Conservation (phyloP, 2,113 vertebrate genomes). For the Furnarius figulus region DNA sequence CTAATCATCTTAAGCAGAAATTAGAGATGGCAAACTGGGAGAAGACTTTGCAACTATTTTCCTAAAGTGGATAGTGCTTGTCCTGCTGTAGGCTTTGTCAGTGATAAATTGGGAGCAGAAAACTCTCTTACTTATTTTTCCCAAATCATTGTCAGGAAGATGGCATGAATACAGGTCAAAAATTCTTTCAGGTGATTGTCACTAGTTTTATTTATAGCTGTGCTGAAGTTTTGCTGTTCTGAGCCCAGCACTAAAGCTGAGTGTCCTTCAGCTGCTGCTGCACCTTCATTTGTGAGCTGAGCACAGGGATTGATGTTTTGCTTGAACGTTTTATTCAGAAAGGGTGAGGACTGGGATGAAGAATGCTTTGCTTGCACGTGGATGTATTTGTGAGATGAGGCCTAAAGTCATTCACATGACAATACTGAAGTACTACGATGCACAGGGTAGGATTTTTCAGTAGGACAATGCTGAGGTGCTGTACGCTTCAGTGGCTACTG, state of each 20-base stretch:
- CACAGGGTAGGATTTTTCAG: not conserved
- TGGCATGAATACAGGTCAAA: not conserved
- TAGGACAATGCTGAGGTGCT: not conserved
- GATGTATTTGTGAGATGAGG: not conserved
- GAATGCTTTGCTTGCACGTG: not conserved
- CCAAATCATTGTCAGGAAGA: not conserved
- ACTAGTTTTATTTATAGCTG: not conserved
- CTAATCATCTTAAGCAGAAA: conserved; percentile 9
- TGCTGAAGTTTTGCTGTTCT: not conserved
- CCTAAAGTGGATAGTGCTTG: not conserved
- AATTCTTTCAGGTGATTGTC: not conserved
- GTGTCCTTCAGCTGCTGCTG: not conserved
- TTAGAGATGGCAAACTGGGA: not conserved
- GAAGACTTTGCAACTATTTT: not conserved
- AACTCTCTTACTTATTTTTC: not conserved
- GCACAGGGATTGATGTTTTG: not conserved
- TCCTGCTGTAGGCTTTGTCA: not conserved
- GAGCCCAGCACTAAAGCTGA: not conserved
- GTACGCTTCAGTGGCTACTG: not conserved
- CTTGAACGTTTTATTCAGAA: not conserved
- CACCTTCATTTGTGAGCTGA: not conserved
- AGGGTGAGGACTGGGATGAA: not conserved
- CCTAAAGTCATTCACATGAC: not conserved
- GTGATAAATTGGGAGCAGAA: not conserved
- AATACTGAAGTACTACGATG: not conserved